Evolutionary conservation across 2,888 invertebrate species (phyloP), one percentile per base, ranked within the genome.

Genomic region (Coelinius sp.): DNA sequence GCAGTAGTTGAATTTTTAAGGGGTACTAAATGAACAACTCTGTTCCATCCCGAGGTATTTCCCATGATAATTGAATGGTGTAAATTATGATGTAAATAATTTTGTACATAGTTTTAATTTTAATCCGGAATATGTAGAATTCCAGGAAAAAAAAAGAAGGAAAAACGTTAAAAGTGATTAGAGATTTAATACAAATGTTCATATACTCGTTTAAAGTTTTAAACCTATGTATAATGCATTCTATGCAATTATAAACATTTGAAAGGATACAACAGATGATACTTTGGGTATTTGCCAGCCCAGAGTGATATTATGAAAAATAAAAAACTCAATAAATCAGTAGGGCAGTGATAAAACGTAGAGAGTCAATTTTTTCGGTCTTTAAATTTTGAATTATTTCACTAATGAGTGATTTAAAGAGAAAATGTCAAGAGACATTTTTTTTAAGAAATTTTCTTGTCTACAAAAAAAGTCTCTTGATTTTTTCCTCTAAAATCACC

Each of bases 1-100:
- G 83, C 78, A 38, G 53, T 82, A 80, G 77, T 73, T 79, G 81
- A 74, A 44, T 24, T 79, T 78, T 81, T 81, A 82, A 81, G 78
- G 79, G 77, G 12, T 79, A 82, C 76, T 85, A 86, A 85, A 84
- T 76, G 68, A 49, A 77, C 56, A 59, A 76, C 70, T 62, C 65
- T 71, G 70, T 49, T 71, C 65, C 44, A 74, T 41, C 25, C 22
- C 41, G 75, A 70, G 72, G 72, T 71, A 76, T 74, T 74, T 72
- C 70, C 70, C 75, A 73, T 68, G 70, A 75, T 67, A 70, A 71
- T 73, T 74, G n/a, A 73, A 72, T 53, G 52, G 70, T 76, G 73
- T 76, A 78, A 75, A 77, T 78, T 75, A 68, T 70, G 14, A 25
- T 77, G 77, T 77, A 77, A 74, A 77, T 77, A 77, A 53, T 75